Percentiles rank a stretch among this genome's conserved stretches.
Evolutionary conservation across 2,888 invertebrate species (phyloP).

Genomic region (Apeira syringaria): DNA sequence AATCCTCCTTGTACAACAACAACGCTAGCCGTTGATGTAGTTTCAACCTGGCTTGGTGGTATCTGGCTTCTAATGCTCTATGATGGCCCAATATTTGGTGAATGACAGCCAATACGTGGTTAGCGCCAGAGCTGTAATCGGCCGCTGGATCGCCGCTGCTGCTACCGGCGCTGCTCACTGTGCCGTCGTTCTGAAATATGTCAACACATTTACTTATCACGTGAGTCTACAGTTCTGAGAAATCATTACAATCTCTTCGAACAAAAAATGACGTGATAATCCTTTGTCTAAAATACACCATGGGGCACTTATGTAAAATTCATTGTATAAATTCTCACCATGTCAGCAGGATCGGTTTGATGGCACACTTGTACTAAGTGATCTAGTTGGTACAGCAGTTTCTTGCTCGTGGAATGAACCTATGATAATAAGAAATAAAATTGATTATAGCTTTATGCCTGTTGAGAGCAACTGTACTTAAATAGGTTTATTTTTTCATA

Average conservation of each 20-base stretch:
- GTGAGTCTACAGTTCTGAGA: too few species aligned
- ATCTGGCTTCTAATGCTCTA: constrained; percentile 95
- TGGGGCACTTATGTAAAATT: too few species aligned
- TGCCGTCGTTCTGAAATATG: constrained; percentile 60
- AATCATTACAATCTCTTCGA: too few species aligned
- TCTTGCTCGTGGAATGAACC: constrained; percentile 98
- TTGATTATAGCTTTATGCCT: too few species aligned
- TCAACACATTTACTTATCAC: too few species aligned
- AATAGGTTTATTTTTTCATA: too few species aligned
- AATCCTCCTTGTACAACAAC: constrained; percentile 97
- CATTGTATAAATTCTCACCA: constrained; percentile 46
- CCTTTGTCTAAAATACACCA: too few species aligned
- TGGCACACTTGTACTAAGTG: constrained; percentile 98
- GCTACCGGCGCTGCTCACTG: constrained; percentile 83
- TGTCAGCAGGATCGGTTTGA: constrained; percentile 90
- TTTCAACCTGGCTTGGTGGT: constrained; percentile 97
- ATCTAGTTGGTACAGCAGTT: constrained; percentile 96
- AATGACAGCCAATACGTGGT: constrained; percentile 97
- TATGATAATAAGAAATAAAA: constrained; percentile 62
- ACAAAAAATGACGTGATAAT: too few species aligned
- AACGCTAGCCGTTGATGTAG: constrained; percentile 97
- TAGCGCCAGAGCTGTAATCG: constrained; percentile 98
- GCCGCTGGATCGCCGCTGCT: constrained; percentile 94
- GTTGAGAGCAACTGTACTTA: too few species aligned
- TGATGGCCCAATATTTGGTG: constrained; percentile 98